Conservation (phyloP, 2,113 vertebrate genomes). For the Clarias macrocephalus region DNA sequence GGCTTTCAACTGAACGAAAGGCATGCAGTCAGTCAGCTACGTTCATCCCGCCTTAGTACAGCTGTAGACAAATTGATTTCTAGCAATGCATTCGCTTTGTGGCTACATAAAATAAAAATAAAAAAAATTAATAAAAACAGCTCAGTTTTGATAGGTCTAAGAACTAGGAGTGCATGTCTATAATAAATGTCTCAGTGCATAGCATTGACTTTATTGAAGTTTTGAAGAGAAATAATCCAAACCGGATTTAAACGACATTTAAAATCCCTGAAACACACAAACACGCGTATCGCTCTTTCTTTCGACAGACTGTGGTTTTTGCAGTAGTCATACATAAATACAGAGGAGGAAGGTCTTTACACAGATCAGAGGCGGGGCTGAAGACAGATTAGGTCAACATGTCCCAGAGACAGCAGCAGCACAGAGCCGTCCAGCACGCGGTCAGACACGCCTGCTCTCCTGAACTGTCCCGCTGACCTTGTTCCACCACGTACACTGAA, state of each 20-base stretch:
- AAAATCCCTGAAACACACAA: conserved; percentile 32
- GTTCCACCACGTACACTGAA: conserved; percentile 80
- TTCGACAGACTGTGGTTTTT: conserved; percentile 4
- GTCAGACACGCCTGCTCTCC: conserved; percentile 79
- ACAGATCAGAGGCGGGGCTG: not conserved
- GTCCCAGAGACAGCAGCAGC: conserved; percentile 89
- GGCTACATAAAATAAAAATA: conserved; percentile 29
- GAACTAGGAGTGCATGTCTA: conserved; percentile 34
- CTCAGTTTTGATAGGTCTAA: conserved; percentile 2
- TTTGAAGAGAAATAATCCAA: conserved; percentile 32
- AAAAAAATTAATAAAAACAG: conserved; percentile 4
- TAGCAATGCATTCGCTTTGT: not conserved
- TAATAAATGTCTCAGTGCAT: conserved; percentile 45
- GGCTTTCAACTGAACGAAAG: not conserved
- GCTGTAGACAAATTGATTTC: not conserved
- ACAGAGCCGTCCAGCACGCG: conserved; percentile 84
- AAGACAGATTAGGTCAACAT: conserved; percentile 77
- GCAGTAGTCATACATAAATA: conserved; percentile 45
- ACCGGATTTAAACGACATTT: conserved; percentile 7
- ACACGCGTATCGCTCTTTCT: conserved; percentile 14
- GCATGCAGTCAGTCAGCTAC: not conserved
- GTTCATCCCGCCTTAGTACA: not conserved
- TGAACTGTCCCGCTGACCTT: conserved; percentile 75
- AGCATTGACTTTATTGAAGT: conserved; percentile 23
- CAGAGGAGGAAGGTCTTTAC: conserved; percentile 22